Evolutionary conservation across 2,113 vertebrate species (phyloP).

Genomic region (Motacilla alba): DNA sequence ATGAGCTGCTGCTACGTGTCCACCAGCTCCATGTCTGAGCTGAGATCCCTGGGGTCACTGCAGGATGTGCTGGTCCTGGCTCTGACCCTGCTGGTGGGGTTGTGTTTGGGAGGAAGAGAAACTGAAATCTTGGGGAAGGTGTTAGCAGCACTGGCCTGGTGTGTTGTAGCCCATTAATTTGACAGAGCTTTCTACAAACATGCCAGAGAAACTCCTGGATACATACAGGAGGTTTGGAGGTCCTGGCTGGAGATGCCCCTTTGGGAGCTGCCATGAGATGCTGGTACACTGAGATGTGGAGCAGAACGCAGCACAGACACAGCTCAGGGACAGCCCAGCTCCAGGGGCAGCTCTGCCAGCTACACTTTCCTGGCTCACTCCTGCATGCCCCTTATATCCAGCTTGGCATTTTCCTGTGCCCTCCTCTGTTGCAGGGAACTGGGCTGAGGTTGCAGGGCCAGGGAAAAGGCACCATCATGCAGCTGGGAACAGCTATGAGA

Average conservation of each 20-base stretch:
- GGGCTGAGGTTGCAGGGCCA: neutral
- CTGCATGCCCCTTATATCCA: neutral
- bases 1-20: neutral
- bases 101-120: neutral
- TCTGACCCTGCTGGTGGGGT: neutral
- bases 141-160: neutral
- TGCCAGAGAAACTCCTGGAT: neutral
- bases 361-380: neutral
- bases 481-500: rapidly evolving
- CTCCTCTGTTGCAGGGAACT: neutral
- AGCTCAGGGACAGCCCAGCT: neutral
- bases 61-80: neutral
- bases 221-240: neutral
- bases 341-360: neutral
- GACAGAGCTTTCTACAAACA: neutral
- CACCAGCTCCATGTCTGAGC: neutral
- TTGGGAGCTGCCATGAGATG: neutral
- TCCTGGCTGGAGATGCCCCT: neutral
- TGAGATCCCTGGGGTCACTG: neutral
- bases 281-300: neutral
- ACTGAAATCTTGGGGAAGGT: neutral
- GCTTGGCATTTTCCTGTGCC: neutral
- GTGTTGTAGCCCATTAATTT: neutral
- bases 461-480: neutral
- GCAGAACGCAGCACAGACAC: neutral